phyloP scores from a whole-genome alignment of 2,113 vertebrate species.

The Syrmaticus mikado region DNA sequence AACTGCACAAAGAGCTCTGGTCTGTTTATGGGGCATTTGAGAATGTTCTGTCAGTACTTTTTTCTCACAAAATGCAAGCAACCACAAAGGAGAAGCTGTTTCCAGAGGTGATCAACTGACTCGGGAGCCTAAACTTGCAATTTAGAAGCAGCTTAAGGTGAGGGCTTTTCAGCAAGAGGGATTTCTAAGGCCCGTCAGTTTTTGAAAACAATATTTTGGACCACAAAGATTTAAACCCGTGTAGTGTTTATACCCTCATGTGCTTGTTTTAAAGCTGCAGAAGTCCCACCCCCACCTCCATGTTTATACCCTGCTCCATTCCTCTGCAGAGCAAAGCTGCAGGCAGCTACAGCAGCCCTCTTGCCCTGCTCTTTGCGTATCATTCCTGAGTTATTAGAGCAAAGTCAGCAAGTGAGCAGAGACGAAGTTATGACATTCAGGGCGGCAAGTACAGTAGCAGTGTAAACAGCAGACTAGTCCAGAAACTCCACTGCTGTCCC shows the following conservation, averaged over 20 bases:
- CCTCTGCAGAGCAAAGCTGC: neutral
- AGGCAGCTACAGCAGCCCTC: neutral
- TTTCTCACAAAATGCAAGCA: neutral
- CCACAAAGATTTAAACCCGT: neutral
- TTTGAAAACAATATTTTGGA: neutral
- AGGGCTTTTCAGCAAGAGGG: neutral
- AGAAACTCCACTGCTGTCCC: neutral
- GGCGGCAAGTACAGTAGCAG: slow-evolving; percentile 31
- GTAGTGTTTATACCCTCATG: neutral
- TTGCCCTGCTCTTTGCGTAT: slow-evolving; percentile 18
- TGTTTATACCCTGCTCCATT: neutral
- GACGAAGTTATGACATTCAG: neutral
- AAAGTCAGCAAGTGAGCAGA: neutral
- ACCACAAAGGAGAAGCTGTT: neutral
- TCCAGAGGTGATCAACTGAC: neutral
- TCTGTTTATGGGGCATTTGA: rapidly evolving
- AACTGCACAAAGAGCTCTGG: neutral
- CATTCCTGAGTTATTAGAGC: slow-evolving; percentile 43
- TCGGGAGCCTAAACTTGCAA: neutral
- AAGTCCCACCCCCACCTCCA: neutral
- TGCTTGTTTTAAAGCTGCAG: neutral
- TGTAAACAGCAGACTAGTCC: neutral
- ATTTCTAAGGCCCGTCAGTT: neutral
- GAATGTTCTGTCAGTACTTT: neutral
- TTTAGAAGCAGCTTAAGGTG: neutral